Percentiles rank a stretch among this genome's conserved stretches.
Evolutionary conservation across 2,113 vertebrate genomes (phyloP).

Genomic region (Hippotragus niger): DNA sequence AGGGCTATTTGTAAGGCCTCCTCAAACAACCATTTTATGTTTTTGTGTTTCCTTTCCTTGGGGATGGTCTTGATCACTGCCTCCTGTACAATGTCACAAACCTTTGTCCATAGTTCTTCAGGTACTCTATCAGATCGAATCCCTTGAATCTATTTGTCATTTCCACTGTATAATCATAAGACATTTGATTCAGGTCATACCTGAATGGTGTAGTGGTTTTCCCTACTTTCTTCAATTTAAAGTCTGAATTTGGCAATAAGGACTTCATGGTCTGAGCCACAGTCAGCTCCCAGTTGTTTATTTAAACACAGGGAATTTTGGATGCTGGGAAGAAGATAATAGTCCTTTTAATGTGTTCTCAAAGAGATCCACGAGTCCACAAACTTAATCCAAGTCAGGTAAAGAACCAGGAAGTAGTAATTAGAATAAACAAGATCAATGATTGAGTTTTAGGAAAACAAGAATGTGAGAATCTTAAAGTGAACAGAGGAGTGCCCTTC

Average conservation of each 20-base stretch:
- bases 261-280: neutral
- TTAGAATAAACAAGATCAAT: neutral
- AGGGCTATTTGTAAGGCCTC: neutral
- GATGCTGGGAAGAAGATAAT: neutral
- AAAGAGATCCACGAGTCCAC: neutral
- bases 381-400: neutral
- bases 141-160: neutral
- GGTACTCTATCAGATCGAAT: neutral
- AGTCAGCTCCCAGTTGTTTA: neutral
- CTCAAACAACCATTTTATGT: neutral
- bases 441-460: neutral
- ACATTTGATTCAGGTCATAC: neutral
- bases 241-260: neutral
- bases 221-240: neutral
- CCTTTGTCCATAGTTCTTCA: neutral
- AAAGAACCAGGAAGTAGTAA: neutral
- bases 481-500: neutral
- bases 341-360: neutral
- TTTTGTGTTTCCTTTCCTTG: neutral
- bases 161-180: neutral
- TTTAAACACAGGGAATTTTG: neutral
- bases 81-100: neutral
- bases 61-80: neutral
- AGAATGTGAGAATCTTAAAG: neutral
- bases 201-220: neutral